Evolutionary conservation across 2,797 vertebrate genomes (phyloP), one percentile per base, ranked within the genome.

Genomic region (Chromobotia macracanthus): DNA sequence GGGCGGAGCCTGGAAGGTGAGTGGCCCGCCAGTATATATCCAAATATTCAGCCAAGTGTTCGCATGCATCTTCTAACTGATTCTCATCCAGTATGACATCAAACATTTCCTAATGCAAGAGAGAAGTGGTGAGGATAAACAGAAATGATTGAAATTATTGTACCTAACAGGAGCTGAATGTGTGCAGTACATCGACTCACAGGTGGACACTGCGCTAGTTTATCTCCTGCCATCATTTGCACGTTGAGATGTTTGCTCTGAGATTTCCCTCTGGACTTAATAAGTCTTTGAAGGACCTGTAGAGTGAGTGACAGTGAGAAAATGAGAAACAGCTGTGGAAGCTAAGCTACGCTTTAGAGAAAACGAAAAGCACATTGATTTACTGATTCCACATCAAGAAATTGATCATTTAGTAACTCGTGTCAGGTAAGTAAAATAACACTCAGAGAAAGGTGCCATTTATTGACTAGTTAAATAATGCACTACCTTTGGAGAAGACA

Each of bases 141-240:
- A n/a, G 6, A 19, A 58, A 58, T 21, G 56, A 18, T 12, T 51
- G 10, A 31, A 7, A 19, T 35, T 23, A 55, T 73, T 19, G 19
- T 64, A 15, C 73, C 25, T 71, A 9, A 53, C 31, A 58, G 7
- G 7, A 44, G 66, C 21, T 58, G 28, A 10, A 25, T 31, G 31
- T 60, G 35, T 1, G 0, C 0, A 2, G 3, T 4, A 2, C 11
- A 10, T 50, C 75, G 12, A 86, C 94, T 93, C 86, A 99, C 97
- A 11, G 96, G 95, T 21, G 97, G 97, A 85, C 97, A 99, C 89
- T 98, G 97, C 67, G 96, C 94, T 60, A 99, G 91, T 82, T 98
- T 99, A 89, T 99, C 97, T 0, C 96, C 96, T 0, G 97, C 97
- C 96, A 98, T 97, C 96, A 98, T 97, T 90, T 98, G 97, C 77